Conservation (phyloP, 2,113 vertebrate genomes). For the Pampusana beccarii region DNA sequence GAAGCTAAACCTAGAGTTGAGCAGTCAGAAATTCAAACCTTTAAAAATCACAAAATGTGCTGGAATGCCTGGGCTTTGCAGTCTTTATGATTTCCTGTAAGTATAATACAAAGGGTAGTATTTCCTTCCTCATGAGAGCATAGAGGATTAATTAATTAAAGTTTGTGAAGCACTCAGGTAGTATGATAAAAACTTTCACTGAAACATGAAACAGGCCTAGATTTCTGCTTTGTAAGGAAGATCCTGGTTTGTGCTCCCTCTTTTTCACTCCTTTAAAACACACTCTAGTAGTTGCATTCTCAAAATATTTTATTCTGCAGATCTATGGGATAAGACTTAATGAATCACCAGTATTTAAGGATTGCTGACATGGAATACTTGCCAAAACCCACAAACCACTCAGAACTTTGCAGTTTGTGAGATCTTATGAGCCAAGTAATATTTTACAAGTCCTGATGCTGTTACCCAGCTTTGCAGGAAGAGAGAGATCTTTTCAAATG, state of each 20-base stretch:
- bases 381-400: background rate
- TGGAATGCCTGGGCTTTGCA: background rate
- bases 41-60: background rate
- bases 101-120: background rate
- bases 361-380: background rate
- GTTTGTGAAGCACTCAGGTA: background rate
- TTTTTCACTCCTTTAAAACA: background rate
- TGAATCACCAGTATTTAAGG: background rate
- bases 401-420: background rate
- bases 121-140: background rate
- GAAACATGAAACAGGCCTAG: background rate
- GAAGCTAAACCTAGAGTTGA: background rate
- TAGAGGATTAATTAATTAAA: background rate
- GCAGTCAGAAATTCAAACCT: background rate
- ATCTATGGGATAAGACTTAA: background rate
- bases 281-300: background rate
- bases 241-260: background rate
- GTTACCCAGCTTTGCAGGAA: background rate
- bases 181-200: background rate
- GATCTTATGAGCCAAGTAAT: background rate
- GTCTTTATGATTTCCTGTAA: background rate
- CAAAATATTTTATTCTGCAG: background rate
- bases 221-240: background rate
- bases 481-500: background rate
- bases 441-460: background rate